Evolutionary conservation across 2,113 vertebrate species (phyloP), one percentile per base, ranked within the genome.

Genomic region (Muscicapa adusta): DNA sequence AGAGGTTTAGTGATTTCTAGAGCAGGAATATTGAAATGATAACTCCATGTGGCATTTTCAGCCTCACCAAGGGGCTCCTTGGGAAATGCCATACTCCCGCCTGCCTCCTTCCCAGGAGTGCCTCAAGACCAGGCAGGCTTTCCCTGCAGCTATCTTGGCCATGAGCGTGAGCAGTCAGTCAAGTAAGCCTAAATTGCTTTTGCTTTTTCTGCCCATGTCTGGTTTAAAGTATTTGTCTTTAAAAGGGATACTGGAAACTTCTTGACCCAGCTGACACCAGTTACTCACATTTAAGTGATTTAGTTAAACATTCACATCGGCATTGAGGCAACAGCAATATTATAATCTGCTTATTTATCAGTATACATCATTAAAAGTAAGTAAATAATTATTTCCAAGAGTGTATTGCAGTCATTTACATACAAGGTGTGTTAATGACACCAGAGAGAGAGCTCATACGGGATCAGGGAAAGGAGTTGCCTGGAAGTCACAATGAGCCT

Each of bases 381-480:
- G 89, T 57, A 94, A 92, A 89, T 75, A 38, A 78, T 81, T 67
- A 42, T 80, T 93, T 91, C 61, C 31, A 40, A 45, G 65, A 51
- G 25, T 15, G 8, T 38, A 70, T 67, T 86, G 53, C 28, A 53
- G 48, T 51, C 15, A 92, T 76, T 83, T 84, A 43, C 53, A 57
- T 57, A 14, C 25, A 48, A 84, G 34, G 18, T 54, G 26, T 79
- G 70, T 24, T 79, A 84, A 58, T 47, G 15, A 51, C 51, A 15
- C 38, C 23, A 47, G 20, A 60, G 24, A 60, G 48, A 74, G 23
- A 12, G 15, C 36, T 78, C 23, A 19, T 3, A 45, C 1, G 7
- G 48, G 45, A 31, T 13, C 5, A 43, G 83, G 31, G 14, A 43
- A 45, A 60, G 65, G 36, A 72, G 28, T 4, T 47, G 18, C 66